phyloP scores from a whole-genome alignment of 2,888 invertebrate genomes.

The Ennomos quercinarius region DNA sequence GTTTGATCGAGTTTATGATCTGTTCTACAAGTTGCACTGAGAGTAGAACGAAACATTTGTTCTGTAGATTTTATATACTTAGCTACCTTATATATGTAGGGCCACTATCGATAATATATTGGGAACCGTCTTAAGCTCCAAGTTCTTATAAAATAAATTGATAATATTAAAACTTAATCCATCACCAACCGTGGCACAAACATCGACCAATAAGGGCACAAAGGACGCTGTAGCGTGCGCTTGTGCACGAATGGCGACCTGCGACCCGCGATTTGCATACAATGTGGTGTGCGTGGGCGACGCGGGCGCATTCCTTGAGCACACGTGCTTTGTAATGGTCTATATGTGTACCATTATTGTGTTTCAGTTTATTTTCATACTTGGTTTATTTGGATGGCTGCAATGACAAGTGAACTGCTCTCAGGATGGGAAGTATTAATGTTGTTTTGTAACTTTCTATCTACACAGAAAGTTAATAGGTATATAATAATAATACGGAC shows the following conservation, averaged over 20 bases:
- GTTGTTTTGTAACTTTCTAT: too few species aligned
- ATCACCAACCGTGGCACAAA: constrained; percentile 24
- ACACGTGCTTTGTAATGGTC: constrained; percentile 52
- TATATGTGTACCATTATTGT: constrained; percentile 36
- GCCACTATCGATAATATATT: too few species aligned
- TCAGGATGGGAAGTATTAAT: constrained; percentile 9
- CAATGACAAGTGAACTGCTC: constrained; percentile 28
- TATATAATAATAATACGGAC: too few species aligned
- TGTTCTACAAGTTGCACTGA: too few species aligned
- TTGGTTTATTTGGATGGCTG: constrained; percentile 29
- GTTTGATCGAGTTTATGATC: too few species aligned
- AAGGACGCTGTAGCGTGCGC: constrained; percentile 44
- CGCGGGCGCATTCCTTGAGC: constrained; percentile 60
- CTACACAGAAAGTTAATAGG: too few species aligned
- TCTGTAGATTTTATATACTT: too few species aligned
- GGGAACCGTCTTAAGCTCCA: too few species aligned
- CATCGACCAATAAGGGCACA: constrained; percentile 56
- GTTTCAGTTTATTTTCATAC: constrained; percentile 36
- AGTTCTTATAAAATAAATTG: constrained; percentile 3
- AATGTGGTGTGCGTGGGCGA: constrained; percentile 78
- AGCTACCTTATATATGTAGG: too few species aligned
- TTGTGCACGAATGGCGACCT: constrained; percentile 70
- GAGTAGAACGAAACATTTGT: too few species aligned
- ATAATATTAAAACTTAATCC: constrained; percentile 18
- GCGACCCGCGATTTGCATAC: constrained; percentile 84